Percentiles rank a stretch among this genome's conserved stretches.
These are phyloP conservation scores for Calypte anna DNA, from an alignment of 2,113 vertebrate genomes.

Conservation along the genomic window DNA sequence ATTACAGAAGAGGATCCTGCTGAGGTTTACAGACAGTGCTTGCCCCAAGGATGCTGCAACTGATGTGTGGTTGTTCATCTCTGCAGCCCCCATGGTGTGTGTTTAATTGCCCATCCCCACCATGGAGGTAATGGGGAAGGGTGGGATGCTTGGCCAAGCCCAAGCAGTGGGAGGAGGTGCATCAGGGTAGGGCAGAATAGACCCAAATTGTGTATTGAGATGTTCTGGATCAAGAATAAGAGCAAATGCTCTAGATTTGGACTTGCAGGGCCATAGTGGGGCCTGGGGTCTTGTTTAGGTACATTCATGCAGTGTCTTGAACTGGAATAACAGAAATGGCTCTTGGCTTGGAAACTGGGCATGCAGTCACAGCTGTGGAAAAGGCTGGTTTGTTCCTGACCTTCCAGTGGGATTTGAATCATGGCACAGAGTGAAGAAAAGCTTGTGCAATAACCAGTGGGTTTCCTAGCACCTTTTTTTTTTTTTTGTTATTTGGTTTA, in stretches of 20 bases:
- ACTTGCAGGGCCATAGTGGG: neutral
- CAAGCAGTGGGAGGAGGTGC: neutral
- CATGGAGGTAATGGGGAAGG: neutral
- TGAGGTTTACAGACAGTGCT: neutral
- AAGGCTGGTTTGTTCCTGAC: neutral
- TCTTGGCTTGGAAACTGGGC: neutral
- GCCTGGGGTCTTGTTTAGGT: neutral
- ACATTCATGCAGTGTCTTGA: neutral
- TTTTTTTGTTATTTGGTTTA: neutral
- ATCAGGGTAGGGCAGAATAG: neutral
- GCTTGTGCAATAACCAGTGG: slow-evolving; percentile 6
- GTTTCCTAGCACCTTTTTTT: slow-evolving; percentile 15
- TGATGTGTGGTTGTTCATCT: neutral
- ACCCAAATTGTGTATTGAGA: neutral
- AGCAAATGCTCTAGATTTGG: neutral
- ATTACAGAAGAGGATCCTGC: neutral
- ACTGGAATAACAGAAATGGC: neutral
- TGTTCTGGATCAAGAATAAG: neutral
- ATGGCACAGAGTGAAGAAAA: neutral
- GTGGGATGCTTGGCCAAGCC: neutral
- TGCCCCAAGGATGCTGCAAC: neutral
- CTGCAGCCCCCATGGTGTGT: neutral
- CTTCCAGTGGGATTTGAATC: slow-evolving; percentile 18
- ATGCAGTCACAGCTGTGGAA: neutral
- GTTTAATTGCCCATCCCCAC: neutral